Conservation (phyloP, 1,140 invertebrate species). For the Saxidomus purpurata region DNA sequence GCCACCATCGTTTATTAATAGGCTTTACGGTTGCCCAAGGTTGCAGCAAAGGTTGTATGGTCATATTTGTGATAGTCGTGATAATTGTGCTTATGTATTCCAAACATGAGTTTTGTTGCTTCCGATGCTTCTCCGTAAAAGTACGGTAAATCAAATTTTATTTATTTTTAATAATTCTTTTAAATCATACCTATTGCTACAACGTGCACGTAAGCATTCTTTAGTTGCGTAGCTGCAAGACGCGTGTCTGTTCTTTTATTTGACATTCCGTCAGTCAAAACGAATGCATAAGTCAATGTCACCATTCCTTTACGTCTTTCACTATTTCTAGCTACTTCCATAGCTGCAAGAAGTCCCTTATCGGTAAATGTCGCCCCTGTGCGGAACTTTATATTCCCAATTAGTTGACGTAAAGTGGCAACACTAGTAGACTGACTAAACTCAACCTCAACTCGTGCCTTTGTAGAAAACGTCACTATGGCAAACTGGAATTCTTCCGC, state of each 20-base stretch:
- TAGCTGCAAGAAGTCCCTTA: not conserved
- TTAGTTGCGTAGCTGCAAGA: not conserved
- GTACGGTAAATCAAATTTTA: no score
- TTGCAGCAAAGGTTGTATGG: no score
- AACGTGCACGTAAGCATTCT: not conserved
- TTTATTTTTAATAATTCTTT: no score
- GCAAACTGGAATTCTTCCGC: not conserved
- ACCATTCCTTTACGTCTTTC: constrained; percentile 4
- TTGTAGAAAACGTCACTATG: not conserved
- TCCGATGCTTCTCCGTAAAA: no score
- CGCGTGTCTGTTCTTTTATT: not conserved
- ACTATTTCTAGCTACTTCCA: not conserved
- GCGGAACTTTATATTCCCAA: constrained; percentile 13
- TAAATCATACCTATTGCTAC: constrained; percentile 20
- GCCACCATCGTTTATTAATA: no score
- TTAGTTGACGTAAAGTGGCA: not conserved
- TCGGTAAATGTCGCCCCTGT: constrained; percentile 29
- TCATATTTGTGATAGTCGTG: no score
- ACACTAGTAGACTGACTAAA: not conserved
- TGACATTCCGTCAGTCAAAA: constrained; percentile 41
- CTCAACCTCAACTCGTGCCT: not conserved
- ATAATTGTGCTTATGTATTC: no score
- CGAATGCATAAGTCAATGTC: constrained; percentile 24
- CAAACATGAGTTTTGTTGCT: no score
- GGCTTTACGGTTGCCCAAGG: no score